phyloP scores from a whole-genome alignment of 2,113 vertebrate genomes.

The Macaca mulatta region DNA sequence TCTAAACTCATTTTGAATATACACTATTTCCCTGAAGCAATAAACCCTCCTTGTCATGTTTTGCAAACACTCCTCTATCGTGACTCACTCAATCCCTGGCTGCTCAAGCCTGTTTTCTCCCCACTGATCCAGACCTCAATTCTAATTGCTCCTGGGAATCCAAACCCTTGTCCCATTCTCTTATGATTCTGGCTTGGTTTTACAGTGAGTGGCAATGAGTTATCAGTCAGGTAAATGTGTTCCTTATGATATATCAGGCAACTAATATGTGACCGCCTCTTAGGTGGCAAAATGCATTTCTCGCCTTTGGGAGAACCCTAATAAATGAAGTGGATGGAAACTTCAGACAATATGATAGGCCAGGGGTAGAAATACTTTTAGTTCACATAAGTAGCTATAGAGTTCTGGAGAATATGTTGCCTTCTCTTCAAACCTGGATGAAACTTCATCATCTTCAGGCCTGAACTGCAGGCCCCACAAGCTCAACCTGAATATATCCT shows the following conservation, averaged over 20 bases:
- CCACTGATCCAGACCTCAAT: background rate
- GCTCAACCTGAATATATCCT: background rate
- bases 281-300: background rate
- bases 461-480: background rate
- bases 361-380: background rate
- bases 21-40: background rate
- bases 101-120: background rate
- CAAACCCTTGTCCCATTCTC: background rate
- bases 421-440: background rate
- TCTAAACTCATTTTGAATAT: constrained; percentile 1
- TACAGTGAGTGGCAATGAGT: background rate
- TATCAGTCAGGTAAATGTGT: background rate
- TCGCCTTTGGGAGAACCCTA: background rate
- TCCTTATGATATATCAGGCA: background rate
- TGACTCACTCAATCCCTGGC: background rate
- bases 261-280: background rate
- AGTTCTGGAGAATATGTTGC: background rate
- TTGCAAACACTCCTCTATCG: background rate
- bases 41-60: background rate
- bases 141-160: background rate
- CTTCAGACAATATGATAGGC: background rate
- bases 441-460: background rate
- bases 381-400: background rate
- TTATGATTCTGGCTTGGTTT: background rate
- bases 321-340: background rate